phyloP scores from a whole-genome alignment of 2,113 vertebrate genomes.

The Cranoglanis bouderius region DNA sequence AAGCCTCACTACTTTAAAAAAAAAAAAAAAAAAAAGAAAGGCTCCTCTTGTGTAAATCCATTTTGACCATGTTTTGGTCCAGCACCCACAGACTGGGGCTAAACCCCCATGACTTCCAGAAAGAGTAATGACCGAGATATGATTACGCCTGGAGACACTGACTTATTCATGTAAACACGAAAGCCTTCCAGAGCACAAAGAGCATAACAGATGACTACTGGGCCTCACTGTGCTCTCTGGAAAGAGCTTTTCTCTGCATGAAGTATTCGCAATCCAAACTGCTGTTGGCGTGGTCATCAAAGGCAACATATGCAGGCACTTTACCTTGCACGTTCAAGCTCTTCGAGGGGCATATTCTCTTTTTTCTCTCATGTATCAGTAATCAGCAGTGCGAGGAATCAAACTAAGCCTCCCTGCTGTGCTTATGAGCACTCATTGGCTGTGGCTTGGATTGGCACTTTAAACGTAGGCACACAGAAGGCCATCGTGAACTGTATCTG shows the following conservation, averaged over 20 bases:
- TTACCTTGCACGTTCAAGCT: slow-evolving; percentile 22
- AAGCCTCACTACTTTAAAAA: background rate
- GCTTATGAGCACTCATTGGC: slow-evolving; percentile 44
- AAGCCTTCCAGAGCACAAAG: slow-evolving; percentile 30
- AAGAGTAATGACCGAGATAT: slow-evolving; percentile 31
- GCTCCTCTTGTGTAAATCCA: slow-evolving; percentile 6
- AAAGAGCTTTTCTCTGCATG: slow-evolving; percentile 26
- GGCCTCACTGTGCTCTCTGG: slow-evolving; percentile 1
- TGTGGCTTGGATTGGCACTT: slow-evolving; percentile 61
- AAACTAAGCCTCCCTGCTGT: slow-evolving; percentile 56
- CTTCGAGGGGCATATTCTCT: background rate
- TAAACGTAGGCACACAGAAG: slow-evolving; percentile 59
- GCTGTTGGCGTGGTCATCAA: slow-evolving; percentile 10
- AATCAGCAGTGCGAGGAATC: slow-evolving; percentile 48
- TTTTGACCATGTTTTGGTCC: background rate
- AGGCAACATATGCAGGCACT: slow-evolving; percentile 30
- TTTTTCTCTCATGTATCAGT: slow-evolving; percentile 26
- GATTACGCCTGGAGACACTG: background rate
- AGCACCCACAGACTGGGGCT: background rate
- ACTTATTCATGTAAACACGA: slow-evolving; percentile 36
- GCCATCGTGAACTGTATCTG: slow-evolving; percentile 68
- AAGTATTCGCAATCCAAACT: slow-evolving; percentile 11
- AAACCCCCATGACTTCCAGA: background rate
- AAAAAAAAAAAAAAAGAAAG: too few species aligned
- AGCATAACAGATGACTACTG: slow-evolving; percentile 35